Base-by-base conservation (phyloP, 2,888 invertebrate species). In the Drosophila putrida region DNA sequence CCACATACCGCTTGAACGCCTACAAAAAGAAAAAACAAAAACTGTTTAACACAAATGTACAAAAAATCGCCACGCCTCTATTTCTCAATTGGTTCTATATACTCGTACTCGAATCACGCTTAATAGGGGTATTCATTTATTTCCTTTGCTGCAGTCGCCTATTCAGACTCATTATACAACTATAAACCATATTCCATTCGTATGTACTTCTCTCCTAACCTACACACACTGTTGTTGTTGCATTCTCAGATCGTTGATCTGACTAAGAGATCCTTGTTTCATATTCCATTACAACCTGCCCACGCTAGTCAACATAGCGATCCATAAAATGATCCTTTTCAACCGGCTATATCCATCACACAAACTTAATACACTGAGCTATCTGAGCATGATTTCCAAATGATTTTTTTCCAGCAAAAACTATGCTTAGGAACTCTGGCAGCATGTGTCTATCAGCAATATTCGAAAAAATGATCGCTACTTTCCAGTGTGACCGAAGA, bases 401-500 rank as follows among this genome's bases (percentile, higher is more conserved):
- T 3, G 6, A 11, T 35, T 53, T 35, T 49, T 83, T 60, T 73
- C 36, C 81, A 80, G 81, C 81, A 70, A 61, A 2, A 57, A 66
- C 51, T 66, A 25, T 49, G 51, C 25, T 20, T 58, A 36, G 69
- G 55, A 49, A 58, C 25, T 28, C 15, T 46, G 61, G 57, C 64
- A 65, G 81, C 78, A 83, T 79, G 81, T 79, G 81, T 69, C 35
- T 35, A 46, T 38, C 46, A 44, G 46, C 28, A 39, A 54, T 13
- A 65, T 54, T 63, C 31, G 6, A 46, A 53, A 46, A 31, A 33
- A 15, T 46, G 35, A 35, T 2, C 39, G 25, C 43, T 39, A 28
- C 27, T 25, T 33, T 35, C 53, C 76, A 76, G 77, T 83, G 65
- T 80, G 80, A 65, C 72, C 80, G 59, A 62, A 54, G 6, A 59